Percentiles rank a stretch among this genome's conserved stretches.
Evolutionary conservation across 1,140 invertebrate genomes (phyloP).

Genomic region (Neodiprion pinetum): DNA sequence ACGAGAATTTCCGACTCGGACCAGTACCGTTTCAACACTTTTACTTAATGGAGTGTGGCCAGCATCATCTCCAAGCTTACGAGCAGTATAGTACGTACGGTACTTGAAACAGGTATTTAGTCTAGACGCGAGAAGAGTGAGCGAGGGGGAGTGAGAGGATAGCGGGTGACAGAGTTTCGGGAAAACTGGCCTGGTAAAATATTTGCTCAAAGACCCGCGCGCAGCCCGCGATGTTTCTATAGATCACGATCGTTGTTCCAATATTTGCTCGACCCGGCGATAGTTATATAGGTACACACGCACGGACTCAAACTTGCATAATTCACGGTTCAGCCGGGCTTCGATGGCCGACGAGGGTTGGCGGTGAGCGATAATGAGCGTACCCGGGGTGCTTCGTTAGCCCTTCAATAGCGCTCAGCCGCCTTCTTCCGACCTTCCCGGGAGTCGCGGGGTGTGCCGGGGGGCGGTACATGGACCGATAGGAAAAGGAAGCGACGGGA

Average conservation of each 20-base stretch:
- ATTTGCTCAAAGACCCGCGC: background rate
- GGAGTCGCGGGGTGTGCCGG: background rate
- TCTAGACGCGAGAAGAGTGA: too few relatives aligned
- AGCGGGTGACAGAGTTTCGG: background rate
- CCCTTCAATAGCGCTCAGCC: background rate
- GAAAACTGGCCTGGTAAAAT: background rate
- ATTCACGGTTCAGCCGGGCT: background rate
- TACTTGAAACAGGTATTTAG: too few relatives aligned
- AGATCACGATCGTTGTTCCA: background rate
- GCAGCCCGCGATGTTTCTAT: background rate
- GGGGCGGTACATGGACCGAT: background rate
- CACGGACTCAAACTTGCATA: background rate
- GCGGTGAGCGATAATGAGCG: constrained; percentile 4
- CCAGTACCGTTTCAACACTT: too few relatives aligned
- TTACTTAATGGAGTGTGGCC: too few relatives aligned
- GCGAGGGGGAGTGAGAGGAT: too few relatives aligned
- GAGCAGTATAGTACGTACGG: too few relatives aligned
- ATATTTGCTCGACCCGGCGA: background rate
- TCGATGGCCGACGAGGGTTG: background rate
- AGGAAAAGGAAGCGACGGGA: background rate
- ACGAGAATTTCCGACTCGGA: too few relatives aligned
- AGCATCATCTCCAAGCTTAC: too few relatives aligned
- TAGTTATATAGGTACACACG: background rate
- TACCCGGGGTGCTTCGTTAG: constrained; percentile 3
- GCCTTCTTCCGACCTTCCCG: background rate